A percentile compares a stretch with the other conserved stretches of the same genome.
These are phyloP conservation scores for Thinocorus orbignyianus DNA, from an alignment of 2,113 vertebrate species.

Conservation along the genomic window DNA sequence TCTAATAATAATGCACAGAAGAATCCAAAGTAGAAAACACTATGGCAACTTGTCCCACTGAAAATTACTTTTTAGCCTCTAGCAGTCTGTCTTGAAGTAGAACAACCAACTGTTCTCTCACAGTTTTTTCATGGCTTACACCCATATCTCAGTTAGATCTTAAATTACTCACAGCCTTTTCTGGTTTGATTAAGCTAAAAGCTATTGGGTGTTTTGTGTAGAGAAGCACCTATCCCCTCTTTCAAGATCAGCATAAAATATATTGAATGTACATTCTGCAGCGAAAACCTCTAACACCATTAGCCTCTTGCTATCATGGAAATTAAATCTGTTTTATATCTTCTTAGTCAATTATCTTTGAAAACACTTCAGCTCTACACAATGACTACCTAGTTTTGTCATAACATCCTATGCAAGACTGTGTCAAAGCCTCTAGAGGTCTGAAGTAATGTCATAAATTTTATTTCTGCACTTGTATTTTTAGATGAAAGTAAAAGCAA, in stretches of 20 bases:
- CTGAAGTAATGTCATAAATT: background rate
- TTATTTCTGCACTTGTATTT: background rate
- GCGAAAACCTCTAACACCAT: background rate
- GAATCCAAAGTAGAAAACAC: background rate
- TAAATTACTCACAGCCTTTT: background rate
- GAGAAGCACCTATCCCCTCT: background rate
- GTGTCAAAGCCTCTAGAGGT: background rate
- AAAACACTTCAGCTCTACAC: background rate
- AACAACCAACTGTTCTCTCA: background rate
- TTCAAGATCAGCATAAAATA: background rate
- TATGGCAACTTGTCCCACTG: background rate
- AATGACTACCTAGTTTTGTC: background rate
- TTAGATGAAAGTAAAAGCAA: background rate
- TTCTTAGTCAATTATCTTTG: background rate
- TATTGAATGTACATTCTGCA: background rate
- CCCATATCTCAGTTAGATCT: background rate
- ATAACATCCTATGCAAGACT: background rate
- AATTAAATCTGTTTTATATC: background rate
- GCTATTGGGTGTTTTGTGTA: background rate
- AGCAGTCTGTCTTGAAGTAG: background rate
- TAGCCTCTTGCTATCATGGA: background rate
- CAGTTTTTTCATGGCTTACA: background rate
- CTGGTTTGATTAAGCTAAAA: background rate
- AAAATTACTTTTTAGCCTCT: background rate
- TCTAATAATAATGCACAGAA: background rate